These are phyloP conservation scores for Drosophila paranaensis DNA, from an alignment of 2,888 invertebrate genomes.

Conservation along the genomic window DNA sequence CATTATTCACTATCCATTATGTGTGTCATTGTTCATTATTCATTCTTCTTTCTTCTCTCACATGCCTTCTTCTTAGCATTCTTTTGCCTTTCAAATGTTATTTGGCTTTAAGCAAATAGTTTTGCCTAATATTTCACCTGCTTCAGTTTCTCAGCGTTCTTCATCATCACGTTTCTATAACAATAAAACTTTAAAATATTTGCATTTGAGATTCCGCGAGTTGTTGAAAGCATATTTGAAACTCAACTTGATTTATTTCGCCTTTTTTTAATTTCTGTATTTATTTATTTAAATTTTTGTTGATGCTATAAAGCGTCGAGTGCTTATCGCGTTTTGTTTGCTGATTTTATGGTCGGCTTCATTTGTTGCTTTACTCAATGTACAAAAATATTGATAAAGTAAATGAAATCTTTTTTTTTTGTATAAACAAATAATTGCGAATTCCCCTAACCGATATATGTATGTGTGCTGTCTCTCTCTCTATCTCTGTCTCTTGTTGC, in stretches of 20 bases:
- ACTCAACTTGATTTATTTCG: background rate
- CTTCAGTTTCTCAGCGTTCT: background rate
- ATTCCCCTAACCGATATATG: constrained; percentile 33
- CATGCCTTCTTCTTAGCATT: background rate
- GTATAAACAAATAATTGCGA: constrained; percentile 37
- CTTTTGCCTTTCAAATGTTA: background rate
- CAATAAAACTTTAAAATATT: constrained; percentile 7
- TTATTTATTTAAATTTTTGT: background rate
- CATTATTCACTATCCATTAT: background rate
- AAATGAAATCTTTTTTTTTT: constrained; percentile 32
- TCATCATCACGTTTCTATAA: constrained; percentile 4
- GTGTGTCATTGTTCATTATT: background rate
- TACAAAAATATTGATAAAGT: constrained; percentile 62
- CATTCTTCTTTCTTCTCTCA: background rate
- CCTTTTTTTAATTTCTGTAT: background rate
- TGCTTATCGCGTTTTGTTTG: constrained; percentile 41
- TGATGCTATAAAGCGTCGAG: constrained; percentile 14
- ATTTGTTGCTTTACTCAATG: constrained; percentile 53
- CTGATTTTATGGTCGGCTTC: constrained; percentile 29
- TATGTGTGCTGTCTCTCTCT: constrained; percentile 2
- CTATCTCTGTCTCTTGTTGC: background rate
- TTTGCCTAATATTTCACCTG: background rate
- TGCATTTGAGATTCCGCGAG: background rate
- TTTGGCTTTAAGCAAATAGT: background rate
- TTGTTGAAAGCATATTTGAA: constrained; percentile 17